Conservation (phyloP, 2,888 invertebrate genomes). For the Spicauda simplicius region DNA sequence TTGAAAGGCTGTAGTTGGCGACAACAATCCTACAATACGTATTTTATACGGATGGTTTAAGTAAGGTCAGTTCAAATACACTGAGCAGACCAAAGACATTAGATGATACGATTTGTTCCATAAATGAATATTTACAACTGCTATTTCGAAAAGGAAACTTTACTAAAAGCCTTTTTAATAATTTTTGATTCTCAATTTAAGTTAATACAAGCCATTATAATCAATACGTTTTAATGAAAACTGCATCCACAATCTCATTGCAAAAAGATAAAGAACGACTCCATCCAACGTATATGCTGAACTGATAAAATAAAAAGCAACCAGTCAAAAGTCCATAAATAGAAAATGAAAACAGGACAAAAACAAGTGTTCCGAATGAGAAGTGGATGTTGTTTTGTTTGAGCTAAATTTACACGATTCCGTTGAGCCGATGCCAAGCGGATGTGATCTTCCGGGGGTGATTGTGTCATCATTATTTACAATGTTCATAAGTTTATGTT, state of each 20-base stretch:
- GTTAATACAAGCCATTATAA: too few relatives aligned
- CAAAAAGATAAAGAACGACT: background rate
- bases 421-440: slow-evolving; percentile 73
- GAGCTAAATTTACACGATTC: slow-evolving; percentile 58
- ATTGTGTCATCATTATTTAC: slow-evolving; percentile 65
- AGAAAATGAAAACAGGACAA: slow-evolving; percentile 35
- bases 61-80: slow-evolving; percentile 1
- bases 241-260: background rate
- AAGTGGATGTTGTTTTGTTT: slow-evolving; percentile 58
- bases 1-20: slow-evolving; percentile 29
- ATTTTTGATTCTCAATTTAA: too few relatives aligned
- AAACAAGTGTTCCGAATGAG: slow-evolving; percentile 44
- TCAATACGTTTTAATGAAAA: background rate
- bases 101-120: background rate
- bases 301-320: slow-evolving; percentile 10
- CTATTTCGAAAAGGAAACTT: too few relatives aligned
- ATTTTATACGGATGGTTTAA: background rate
- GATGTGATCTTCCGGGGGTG: slow-evolving; percentile 75
- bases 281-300: slow-evolving; percentile 2
- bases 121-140: background rate
- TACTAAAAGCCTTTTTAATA: too few relatives aligned
- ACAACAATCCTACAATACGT: background rate
- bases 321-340: slow-evolving; percentile 24
- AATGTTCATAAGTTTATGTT: slow-evolving; percentile 9
- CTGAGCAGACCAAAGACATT: background rate